Evolutionary conservation across 2,888 invertebrate species (phyloP), one percentile per base, ranked within the genome.

Genomic region (Diarsia dahlii): DNA sequence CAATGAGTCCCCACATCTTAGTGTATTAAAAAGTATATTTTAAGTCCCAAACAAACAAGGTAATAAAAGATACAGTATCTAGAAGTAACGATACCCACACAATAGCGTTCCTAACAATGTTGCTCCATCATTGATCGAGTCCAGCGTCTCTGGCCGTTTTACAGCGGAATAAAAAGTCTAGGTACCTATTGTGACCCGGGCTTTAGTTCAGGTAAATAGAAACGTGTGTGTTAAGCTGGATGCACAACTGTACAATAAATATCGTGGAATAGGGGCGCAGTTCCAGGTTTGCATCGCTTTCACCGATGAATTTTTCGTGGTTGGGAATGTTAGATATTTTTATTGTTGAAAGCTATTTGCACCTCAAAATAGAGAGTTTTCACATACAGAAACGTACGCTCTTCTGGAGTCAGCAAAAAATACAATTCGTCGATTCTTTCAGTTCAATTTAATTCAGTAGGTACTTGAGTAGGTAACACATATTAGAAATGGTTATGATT

Each of bases 171-270:
- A 46, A 52, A 63, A 52, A 28, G 34, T 54, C 18, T 9, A 34
- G 9, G 8, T 64, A 46, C 56, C 63, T 63, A 50, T 60, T 39
- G 78, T 62, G 62, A n/a, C 18, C 46, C 18, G 50, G 23, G 34
- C 6, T 81, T 12, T 58, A 54, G 28, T 58, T 64, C 58, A 52
- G 18, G 18, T 18, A 67, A 75, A 79, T 52, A 81, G n/a, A 50
- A 56, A 54, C 20, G 45, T 46, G 15, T 23, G 10, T 34, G 28
- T 13, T 39, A 52, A 60, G 20, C 48, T 60, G 34, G 20, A 6
- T 64, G 28, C 39, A 74, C 3, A 70, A 69, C 52, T 45, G 20
- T 20, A 73, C 39, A 45, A 80, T 80, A 74, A 46, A 66, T 62
- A 23, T 56, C 28, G 39, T 3, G 52, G 15, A 71, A 80, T 78